A percentile compares a stretch with the other conserved stretches of the same genome.
phyloP scores from a whole-genome alignment of 2,888 invertebrate genomes.

The Lycophotia porphyrea region DNA sequence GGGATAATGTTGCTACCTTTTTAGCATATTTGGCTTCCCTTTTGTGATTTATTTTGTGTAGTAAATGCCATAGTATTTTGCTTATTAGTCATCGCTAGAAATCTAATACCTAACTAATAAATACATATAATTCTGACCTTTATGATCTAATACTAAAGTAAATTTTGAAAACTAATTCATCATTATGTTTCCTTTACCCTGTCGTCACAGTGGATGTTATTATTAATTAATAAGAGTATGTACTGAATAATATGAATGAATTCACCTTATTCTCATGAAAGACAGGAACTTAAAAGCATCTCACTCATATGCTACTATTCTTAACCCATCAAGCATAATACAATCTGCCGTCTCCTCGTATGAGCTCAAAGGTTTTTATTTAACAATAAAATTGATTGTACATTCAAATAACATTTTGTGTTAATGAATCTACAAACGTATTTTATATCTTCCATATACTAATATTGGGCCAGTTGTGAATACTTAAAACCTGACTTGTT shows the following conservation, averaged over 20 bases:
- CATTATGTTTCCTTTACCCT: neutral
- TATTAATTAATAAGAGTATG: neutral
- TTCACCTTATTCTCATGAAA: neutral
- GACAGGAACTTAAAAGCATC: neutral
- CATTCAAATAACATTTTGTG: neutral
- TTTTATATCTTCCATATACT: neutral
- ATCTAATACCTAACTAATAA: neutral
- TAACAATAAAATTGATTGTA: neutral
- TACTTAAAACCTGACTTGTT: neutral
- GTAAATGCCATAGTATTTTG: neutral
- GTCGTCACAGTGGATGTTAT: neutral
- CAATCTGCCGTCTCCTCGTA: neutral
- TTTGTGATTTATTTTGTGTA: neutral
- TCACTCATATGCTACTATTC: neutral
- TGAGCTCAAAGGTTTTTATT: neutral
- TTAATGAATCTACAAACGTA: neutral
- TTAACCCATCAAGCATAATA: neutral
- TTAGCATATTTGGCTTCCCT: neutral
- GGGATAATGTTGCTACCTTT: neutral
- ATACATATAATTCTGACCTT: too few species aligned
- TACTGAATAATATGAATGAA: neutral
- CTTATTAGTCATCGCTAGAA: neutral
- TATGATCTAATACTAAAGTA: neutral
- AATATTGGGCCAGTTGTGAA: neutral
- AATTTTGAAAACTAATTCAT: neutral